Conservation (phyloP, 2,888 invertebrate genomes). For the Ctenicera cuprea region DNA sequence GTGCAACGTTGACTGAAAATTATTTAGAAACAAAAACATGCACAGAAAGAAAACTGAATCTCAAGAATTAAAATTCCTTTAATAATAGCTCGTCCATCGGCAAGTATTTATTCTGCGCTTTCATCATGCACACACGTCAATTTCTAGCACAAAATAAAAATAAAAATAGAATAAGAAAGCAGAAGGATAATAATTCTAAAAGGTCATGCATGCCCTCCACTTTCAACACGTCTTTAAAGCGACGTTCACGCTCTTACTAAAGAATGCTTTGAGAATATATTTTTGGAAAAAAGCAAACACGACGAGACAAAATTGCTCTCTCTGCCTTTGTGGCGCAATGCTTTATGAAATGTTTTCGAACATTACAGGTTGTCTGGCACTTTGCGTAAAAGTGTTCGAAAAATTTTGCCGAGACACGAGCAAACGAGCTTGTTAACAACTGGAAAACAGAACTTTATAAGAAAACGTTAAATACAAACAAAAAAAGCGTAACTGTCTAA, state of each 20-base stretch:
- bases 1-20: not conserved
- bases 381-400: constrained; percentile 2
- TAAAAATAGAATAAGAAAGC: constrained; percentile 42
- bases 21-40: not conserved
- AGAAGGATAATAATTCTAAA: constrained; percentile 47
- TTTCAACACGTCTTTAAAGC: constrained; percentile 57
- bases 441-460: constrained; percentile 20
- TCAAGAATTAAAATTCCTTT: constrained; percentile 19
- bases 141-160: constrained; percentile 36
- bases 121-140: constrained; percentile 37
- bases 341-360: constrained; percentile 19
- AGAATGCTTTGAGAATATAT: constrained; percentile 60
- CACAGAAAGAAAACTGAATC: not conserved
- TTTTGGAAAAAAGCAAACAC: constrained; percentile 53
- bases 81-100: constrained; percentile 38
- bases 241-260: constrained; percentile 56
- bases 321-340: constrained; percentile 49
- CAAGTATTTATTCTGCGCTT: constrained; percentile 37
- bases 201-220: constrained; percentile 53
- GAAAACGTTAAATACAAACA: constrained; percentile 14
- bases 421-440: constrained; percentile 25
- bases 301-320: constrained; percentile 51
- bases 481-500: constrained; percentile 5
- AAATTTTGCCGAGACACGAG: not conserved
- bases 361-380: not conserved